Conservation (phyloP, 2,797 vertebrate species). For the Diglossa cyanea region DNA sequence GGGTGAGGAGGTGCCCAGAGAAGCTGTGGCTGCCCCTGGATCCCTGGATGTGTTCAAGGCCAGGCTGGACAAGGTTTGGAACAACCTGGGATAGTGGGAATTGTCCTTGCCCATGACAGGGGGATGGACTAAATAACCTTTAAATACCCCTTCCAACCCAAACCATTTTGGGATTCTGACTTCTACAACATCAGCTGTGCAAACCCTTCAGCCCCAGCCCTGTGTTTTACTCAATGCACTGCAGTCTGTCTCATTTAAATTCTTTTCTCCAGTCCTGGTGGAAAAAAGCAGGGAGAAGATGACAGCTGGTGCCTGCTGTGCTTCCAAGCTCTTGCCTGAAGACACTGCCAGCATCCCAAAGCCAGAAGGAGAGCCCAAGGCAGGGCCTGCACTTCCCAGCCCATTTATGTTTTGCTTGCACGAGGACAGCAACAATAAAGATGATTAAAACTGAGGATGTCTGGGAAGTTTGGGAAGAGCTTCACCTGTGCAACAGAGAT, state of each 20-base stretch:
- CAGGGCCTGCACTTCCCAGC: background rate
- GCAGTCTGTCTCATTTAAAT: background rate
- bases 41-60: background rate
- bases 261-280: background rate
- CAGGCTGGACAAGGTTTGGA: background rate
- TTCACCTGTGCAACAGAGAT: background rate
- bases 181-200: background rate
- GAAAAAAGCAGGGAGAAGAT: background rate
- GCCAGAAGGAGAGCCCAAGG: background rate
- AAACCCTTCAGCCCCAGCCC: background rate
- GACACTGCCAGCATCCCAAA: background rate
- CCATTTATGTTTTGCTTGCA: background rate
- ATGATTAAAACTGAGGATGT: background rate
- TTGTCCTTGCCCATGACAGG: background rate
- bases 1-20: background rate
- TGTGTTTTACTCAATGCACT: rapidly evolving
- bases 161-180: background rate
- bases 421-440: background rate
- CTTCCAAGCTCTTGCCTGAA: background rate
- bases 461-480: rapidly evolving
- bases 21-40: background rate
- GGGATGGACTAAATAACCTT: background rate
- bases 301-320: background rate
- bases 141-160: background rate
- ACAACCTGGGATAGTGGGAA: background rate